A percentile compares a stretch with the other conserved stretches of the same genome.
Evolutionary conservation across 2,113 vertebrate genomes (phyloP).

Genomic region (Sitta europaea): DNA sequence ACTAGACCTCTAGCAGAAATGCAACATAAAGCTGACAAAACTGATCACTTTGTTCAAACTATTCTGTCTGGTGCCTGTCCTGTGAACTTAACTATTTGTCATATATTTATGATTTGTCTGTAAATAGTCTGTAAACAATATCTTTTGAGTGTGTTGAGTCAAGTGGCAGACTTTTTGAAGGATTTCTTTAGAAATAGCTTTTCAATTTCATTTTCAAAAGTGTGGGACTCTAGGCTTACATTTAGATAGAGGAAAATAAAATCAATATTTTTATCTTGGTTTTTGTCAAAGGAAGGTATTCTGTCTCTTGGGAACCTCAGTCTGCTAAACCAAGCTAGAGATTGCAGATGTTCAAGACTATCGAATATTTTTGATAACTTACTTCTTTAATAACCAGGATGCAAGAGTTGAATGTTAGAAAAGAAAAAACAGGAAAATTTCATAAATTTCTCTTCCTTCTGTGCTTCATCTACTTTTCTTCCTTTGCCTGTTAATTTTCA

Average conservation of each 20-base stretch:
- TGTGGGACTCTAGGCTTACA: not conserved
- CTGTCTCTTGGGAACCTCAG: not conserved
- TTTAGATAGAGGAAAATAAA: not conserved
- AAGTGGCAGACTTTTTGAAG: not conserved
- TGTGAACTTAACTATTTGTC: not conserved
- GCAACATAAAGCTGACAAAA: not conserved
- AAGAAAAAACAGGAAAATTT: not conserved
- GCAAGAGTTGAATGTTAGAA: not conserved
- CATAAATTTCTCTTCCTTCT: not conserved
- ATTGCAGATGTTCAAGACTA: not conserved
- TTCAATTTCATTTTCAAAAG: not conserved
- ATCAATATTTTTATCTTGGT: not conserved
- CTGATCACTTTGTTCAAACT: not conserved
- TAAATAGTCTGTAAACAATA: not conserved
- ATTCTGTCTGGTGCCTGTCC: not conserved
- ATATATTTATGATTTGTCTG: not conserved
- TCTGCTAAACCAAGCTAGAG: not conserved
- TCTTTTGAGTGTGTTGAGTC: not conserved
- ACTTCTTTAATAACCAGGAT: not conserved
- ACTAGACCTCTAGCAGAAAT: not conserved
- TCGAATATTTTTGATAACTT: not conserved
- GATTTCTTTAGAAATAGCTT: not conserved
- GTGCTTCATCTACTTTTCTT: not conserved
- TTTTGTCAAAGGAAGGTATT: not conserved
- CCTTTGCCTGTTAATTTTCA: not conserved